Evolutionary conservation across 2,113 vertebrate species (phyloP).

Genomic region (Terrapene triunguis): DNA sequence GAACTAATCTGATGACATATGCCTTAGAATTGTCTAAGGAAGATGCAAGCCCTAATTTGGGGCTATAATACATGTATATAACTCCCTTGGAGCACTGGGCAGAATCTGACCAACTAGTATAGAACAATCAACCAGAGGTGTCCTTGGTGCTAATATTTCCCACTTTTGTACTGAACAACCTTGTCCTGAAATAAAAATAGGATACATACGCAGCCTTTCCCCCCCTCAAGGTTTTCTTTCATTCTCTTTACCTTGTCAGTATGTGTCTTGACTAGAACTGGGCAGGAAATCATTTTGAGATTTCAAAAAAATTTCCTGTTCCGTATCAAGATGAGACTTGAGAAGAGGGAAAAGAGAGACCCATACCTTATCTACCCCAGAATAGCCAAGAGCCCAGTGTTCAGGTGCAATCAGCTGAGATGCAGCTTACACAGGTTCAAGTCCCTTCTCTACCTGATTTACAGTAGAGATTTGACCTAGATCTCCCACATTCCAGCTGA

Average conservation of each 20-base stretch:
- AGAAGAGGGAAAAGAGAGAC: too few relatives aligned
- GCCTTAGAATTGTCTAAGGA: neutral
- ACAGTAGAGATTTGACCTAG: too few relatives aligned
- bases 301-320: too few relatives aligned
- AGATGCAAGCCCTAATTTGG: conserved; percentile 7
- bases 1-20: too few relatives aligned
- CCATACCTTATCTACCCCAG: too few relatives aligned
- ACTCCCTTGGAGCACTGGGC: fast-evolving
- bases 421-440: too few relatives aligned
- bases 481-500: too few relatives aligned
- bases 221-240: neutral
- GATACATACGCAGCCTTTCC: neutral
- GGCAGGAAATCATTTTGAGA: too few relatives aligned
- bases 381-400: too few relatives aligned
- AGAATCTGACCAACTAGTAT: neutral
- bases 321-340: too few relatives aligned
- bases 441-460: too few relatives aligned
- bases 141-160: neutral
- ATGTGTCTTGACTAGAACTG: neutral
- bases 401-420: too few relatives aligned
- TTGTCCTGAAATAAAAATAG: neutral
- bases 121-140: neutral
- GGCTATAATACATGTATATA: fast-evolving
- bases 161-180: neutral
- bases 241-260: neutral